A percentile compares a stretch with the other conserved stretches of the same genome.
These are phyloP conservation scores for Drosophila bunnanda DNA, from an alignment of 2,888 invertebrate species.

Conservation along the genomic window DNA sequence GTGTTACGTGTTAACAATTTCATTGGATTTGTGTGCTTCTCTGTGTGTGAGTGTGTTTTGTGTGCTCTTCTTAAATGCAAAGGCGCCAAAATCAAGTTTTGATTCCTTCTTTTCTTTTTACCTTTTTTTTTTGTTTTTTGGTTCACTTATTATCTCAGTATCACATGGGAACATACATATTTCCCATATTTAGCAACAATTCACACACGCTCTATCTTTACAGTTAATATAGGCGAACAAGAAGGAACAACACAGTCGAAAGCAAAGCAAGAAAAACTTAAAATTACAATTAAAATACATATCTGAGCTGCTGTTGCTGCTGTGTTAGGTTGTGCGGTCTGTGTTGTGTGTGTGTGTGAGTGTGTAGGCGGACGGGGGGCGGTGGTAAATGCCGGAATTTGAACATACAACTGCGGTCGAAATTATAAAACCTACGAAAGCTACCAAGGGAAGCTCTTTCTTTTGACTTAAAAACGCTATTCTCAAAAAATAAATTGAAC, in stretches of 20 bases:
- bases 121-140: constrained; percentile 41
- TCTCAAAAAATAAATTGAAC: neutral
- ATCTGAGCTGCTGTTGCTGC: constrained; percentile 23
- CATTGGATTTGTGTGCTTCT: constrained; percentile 12
- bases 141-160: constrained; percentile 83
- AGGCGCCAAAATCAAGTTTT: constrained; percentile 47
- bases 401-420: constrained; percentile 40
- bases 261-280: constrained; percentile 35
- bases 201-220: constrained; percentile 49
- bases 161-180: constrained; percentile 78
- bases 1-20: constrained; percentile 20
- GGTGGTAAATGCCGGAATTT: constrained; percentile 59
- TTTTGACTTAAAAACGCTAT: neutral
- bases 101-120: constrained; percentile 23
- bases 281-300: constrained; percentile 32
- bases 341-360: constrained; percentile 22
- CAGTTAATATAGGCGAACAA: constrained; percentile 5
- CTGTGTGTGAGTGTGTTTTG: constrained; percentile 6
- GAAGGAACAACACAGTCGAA: constrained; percentile 55
- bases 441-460: neutral
- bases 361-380: constrained; percentile 8
- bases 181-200: constrained; percentile 68
- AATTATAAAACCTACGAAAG: neutral
- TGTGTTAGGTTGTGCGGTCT: constrained; percentile 17
- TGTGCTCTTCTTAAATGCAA: constrained; percentile 44